Evolutionary conservation across 2,888 invertebrate species (phyloP).

Genomic region (Liposcelis brunnea): DNA sequence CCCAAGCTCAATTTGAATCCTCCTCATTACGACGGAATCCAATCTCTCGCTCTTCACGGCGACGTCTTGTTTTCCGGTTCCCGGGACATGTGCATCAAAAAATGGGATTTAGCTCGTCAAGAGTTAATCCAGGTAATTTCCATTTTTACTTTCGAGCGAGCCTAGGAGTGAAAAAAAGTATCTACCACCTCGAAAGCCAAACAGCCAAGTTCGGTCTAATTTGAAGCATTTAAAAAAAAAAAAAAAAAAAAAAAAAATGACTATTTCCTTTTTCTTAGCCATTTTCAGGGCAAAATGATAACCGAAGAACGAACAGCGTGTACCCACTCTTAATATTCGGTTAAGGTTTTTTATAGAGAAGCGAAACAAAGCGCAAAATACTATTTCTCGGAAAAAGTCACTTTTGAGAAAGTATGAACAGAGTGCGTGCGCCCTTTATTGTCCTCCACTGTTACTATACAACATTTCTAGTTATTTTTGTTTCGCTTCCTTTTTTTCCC

Average conservation of each 20-base stretch:
- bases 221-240: not conserved
- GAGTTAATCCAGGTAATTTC: slow-evolving; percentile 35
- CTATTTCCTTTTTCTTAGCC: slow-evolving; percentile 1
- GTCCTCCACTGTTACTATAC: no score
- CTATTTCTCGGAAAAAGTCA: no score
- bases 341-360: no score
- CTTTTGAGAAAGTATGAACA: no score
- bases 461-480: no score
- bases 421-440: no score
- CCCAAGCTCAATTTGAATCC: slow-evolving; percentile 54
- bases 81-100: slow-evolving; percentile 69
- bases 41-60: slow-evolving; percentile 50
- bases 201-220: no score
- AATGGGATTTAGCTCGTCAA: slow-evolving; percentile 52
- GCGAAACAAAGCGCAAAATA: no score
- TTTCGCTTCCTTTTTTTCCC: not conserved
- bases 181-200: not conserved
- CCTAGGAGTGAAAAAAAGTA: not conserved
- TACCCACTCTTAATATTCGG: no score
- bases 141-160: not conserved
- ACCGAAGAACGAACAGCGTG: no score
- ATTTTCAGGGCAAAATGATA: no score
- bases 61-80: slow-evolving; percentile 64
- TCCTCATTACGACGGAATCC: slow-evolving; percentile 81
- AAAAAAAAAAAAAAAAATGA: no score